Base-by-base conservation (phyloP, 2,113 vertebrate species). In the Aphyosemion australe region DNA sequence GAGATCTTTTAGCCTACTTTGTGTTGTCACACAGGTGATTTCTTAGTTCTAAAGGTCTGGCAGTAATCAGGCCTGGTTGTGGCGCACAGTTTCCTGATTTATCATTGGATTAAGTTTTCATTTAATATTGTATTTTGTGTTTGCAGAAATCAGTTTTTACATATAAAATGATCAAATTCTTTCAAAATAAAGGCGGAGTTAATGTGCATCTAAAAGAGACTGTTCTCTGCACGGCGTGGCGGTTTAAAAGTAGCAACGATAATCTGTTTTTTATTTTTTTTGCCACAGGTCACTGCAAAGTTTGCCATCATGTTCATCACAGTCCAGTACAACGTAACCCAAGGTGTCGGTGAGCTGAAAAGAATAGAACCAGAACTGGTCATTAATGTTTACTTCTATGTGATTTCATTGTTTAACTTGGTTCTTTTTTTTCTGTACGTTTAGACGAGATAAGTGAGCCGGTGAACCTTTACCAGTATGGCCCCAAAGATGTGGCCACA, bases 241-340 rank as follows among this genome's bases (percentile, higher is more conserved):
- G 32, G 32, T 7, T 8, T 37, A 37, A 37, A 5, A 37, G 4
- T 10, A 37, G 34, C 34, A 5, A 37, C 41, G 12, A 11, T 58
- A 39, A 65, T 68, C n/a, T n/a, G 13, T 5, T 59, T 26, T 26
- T 26, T 26, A 26, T 26, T 26, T 26, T 67, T 78, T 71, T 41
- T 67, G n/a, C 82, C 89, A 15, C 79, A 94, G 94, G 90, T 86
- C 60, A 90, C 93, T 31, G 90, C 92, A 31, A 94, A 93, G 80
- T 90, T 87, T 41, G 80, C 91, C 64, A 89, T 92, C 75, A 94
- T 94, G 90, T 95, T 94, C 89, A 90, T 95, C 85, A 93, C 93
- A 56, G 88, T 95, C 71, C 94, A 94, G 85, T 93, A 94, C 84
- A 95, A 94, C 64, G 92, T 95, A n/a, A 95, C 93, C 31, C 91